Conservation (phyloP, 2,113 vertebrate genomes). For the Seriola rivoliana region DNA sequence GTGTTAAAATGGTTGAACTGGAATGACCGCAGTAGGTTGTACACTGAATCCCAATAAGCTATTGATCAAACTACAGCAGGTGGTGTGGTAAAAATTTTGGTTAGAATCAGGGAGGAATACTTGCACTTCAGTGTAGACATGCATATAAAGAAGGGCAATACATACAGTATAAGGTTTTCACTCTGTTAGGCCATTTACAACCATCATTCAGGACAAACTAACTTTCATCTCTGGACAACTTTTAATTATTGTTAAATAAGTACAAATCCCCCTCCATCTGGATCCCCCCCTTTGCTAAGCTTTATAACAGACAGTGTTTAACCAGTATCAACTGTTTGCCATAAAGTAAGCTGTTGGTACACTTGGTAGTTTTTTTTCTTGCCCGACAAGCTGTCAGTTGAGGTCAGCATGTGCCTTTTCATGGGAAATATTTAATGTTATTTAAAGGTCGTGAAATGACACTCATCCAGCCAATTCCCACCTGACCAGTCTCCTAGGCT, state of each 20-base stretch:
- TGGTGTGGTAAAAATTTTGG: neutral
- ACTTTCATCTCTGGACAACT: neutral
- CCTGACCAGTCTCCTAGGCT: neutral
- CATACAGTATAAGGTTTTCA: neutral
- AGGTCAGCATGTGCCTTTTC: neutral
- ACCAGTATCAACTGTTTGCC: neutral
- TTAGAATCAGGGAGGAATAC: neutral
- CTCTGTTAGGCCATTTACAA: neutral
- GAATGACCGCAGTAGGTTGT: too few relatives aligned
- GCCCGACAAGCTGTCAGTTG: constrained; percentile 1
- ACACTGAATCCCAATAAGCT: neutral
- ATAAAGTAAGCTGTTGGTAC: neutral
- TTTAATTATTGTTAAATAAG: neutral
- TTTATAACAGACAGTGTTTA: neutral
- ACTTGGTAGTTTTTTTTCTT: constrained; percentile 6
- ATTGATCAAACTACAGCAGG: neutral
- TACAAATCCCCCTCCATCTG: constrained; percentile 2
- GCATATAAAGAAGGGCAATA: neutral
- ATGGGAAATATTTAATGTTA: neutral
- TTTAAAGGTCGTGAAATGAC: neutral
- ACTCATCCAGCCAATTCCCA: neutral
- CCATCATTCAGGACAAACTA: neutral
- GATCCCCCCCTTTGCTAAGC: neutral
- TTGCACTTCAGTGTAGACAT: neutral
- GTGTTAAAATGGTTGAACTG: neutral